Percentiles rank a stretch among this genome's conserved stretches.
Conservation (phyloP, 2,888 invertebrate species). For the Heliconius hortense region DNA sequence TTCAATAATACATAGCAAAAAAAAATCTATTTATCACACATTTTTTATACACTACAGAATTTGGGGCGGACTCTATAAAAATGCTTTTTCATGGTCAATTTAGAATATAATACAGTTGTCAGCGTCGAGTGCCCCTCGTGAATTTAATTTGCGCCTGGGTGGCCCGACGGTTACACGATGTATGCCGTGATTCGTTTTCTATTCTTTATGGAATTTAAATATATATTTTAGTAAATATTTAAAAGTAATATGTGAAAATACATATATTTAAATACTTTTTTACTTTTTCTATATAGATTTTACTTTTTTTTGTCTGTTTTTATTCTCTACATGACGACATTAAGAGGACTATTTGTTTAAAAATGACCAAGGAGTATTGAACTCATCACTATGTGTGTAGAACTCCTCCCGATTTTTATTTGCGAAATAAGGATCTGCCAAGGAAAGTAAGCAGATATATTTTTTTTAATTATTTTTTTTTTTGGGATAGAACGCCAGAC, state of each 20-base stretch:
- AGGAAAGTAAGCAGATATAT: too few relatives aligned
- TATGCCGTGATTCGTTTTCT: not conserved
- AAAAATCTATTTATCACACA: slow-evolving; percentile 22
- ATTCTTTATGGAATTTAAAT: not conserved
- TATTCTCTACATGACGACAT: too few relatives aligned
- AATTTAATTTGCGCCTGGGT: slow-evolving; percentile 72
- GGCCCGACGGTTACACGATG: slow-evolving; percentile 26
- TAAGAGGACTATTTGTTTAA: too few relatives aligned
- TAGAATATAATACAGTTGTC: slow-evolving; percentile 77
- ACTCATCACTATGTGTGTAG: too few relatives aligned
- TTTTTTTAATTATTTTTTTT: too few relatives aligned
- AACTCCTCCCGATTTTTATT: too few relatives aligned
- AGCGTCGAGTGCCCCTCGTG: slow-evolving; percentile 62
- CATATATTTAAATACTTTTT: too few relatives aligned
- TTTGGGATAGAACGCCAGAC: too few relatives aligned
- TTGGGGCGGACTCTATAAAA: slow-evolving; percentile 52
- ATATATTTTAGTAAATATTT: not conserved
- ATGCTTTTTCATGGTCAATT: slow-evolving; percentile 78
- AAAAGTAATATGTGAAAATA: not conserved
- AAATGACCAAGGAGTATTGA: too few relatives aligned
- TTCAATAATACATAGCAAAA: too few relatives aligned
- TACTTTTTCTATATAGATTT: not conserved
- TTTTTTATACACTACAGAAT: slow-evolving; percentile 29
- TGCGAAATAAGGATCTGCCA: too few relatives aligned
- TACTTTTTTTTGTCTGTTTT: not conserved